Percentiles rank a stretch among this genome's conserved stretches.
Conservation (phyloP, 2,797 vertebrate genomes). For the Crenichthys baileyi region DNA sequence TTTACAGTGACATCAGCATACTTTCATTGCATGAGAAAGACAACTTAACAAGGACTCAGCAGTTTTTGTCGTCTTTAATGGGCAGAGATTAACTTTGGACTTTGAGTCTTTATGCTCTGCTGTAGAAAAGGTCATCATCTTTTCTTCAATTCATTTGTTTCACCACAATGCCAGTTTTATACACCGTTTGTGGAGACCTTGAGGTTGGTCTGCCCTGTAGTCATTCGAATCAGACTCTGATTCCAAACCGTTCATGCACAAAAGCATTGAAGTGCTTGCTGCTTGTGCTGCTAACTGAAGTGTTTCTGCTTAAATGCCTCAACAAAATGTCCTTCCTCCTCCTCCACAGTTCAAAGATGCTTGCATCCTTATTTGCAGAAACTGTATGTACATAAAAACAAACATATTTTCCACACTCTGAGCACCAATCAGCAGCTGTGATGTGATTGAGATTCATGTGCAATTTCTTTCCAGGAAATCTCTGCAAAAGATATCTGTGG, state of each 20-base stretch:
- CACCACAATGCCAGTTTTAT: slow-evolving; percentile 15
- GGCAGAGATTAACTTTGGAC: slow-evolving; percentile 46
- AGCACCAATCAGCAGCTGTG: background rate
- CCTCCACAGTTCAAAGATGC: slow-evolving; percentile 6
- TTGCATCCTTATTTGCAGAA: background rate
- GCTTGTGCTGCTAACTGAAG: slow-evolving; percentile 19
- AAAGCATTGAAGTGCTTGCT: slow-evolving; percentile 23
- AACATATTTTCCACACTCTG: background rate
- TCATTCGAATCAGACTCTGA: slow-evolving; percentile 31
- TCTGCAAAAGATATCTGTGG: slow-evolving; percentile 11
- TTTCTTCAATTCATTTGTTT: slow-evolving; percentile 20
- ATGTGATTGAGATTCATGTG: background rate
- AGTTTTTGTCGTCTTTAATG: slow-evolving; percentile 26
- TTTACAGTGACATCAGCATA: slow-evolving; percentile 46
- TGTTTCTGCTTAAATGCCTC: slow-evolving; percentile 13
- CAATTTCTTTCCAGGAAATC: slow-evolving; percentile 26
- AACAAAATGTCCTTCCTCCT: slow-evolving; percentile 13
- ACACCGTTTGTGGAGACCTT: slow-evolving; percentile 19
- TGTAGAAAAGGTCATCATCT: slow-evolving; percentile 22
- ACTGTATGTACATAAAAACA: background rate
- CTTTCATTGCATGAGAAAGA: slow-evolving; percentile 30
- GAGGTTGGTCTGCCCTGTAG: slow-evolving; percentile 11
- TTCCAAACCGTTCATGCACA: slow-evolving; percentile 22
- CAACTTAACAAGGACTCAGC: slow-evolving; percentile 26
- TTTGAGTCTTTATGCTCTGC: slow-evolving; percentile 24